phyloP scores from a whole-genome alignment of 2,888 invertebrate species.

The Lithophane socia region DNA sequence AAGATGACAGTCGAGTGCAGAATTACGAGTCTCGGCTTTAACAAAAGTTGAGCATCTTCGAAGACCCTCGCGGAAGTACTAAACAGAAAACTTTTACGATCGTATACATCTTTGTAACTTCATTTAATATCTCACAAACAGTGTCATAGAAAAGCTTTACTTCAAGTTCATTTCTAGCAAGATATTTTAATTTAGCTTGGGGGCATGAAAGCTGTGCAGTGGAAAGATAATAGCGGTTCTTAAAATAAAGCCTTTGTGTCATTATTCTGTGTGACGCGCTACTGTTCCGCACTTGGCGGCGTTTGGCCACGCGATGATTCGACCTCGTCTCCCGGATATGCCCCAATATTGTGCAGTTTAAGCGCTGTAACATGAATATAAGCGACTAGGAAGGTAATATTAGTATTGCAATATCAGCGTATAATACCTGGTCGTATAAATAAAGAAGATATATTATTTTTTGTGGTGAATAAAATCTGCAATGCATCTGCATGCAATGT shows the following conservation, averaged over 20 bases:
- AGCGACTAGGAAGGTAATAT: conserved; percentile 32
- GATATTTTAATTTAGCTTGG: conserved; percentile 81
- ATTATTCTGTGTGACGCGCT: conserved; percentile 78
- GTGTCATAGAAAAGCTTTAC: conserved; percentile 69
- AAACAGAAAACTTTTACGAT: conserved; percentile 72
- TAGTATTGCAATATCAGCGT: conserved; percentile 19
- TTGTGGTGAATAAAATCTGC: not conserved
- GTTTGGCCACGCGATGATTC: conserved; percentile 51
- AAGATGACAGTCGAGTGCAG: conserved; percentile 62
- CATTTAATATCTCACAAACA: conserved; percentile 70
- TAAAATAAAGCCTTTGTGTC: conserved; percentile 85
- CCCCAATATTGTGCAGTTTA: conserved; percentile 62
- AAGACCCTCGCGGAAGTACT: conserved; percentile 66
- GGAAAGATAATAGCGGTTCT: conserved; percentile 83
- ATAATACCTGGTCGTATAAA: conserved; percentile 14
- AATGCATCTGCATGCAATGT: not conserved
- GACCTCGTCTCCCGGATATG: conserved; percentile 57
- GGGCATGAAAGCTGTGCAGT: conserved; percentile 76
- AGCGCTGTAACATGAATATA: conserved; percentile 45
- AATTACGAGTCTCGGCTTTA: conserved; percentile 52
- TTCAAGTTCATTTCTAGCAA: conserved; percentile 70
- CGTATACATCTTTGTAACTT: conserved; percentile 68
- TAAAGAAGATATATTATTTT: not conserved
- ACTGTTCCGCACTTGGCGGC: conserved; percentile 60
- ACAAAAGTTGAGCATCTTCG: conserved; percentile 49